phyloP scores from a whole-genome alignment of 2,113 vertebrate species.

The Rattus rattus region DNA sequence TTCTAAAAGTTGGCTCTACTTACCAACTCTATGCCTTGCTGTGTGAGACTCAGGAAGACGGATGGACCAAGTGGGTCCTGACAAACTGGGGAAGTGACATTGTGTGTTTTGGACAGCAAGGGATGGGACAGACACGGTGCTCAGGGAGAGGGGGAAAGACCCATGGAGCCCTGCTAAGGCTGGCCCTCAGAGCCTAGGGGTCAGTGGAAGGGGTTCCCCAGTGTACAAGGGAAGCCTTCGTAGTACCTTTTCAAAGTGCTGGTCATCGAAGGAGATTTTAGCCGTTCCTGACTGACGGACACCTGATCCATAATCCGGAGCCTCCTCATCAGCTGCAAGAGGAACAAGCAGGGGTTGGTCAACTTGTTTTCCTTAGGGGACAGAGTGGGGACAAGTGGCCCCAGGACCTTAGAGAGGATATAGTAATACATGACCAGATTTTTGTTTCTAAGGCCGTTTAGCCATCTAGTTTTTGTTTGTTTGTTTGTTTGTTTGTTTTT shows the following conservation, averaged over 20 bases:
- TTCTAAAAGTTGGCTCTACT: accelerated
- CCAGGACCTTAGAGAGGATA: no score
- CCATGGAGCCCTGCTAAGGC: no score
- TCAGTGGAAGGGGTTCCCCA: not conserved
- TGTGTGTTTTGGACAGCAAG: not conserved
- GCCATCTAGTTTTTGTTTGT: no score
- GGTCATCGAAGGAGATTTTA: conserved; percentile 97
- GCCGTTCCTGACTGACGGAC: conserved; percentile 96
- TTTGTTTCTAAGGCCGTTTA: no score
- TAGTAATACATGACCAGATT: not conserved
- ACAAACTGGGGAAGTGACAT: not conserved
- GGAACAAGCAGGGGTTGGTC: conserved; percentile 66
- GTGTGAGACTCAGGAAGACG: not conserved
- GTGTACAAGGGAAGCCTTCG: accelerated
- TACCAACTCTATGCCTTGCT: not conserved
- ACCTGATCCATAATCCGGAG: conserved; percentile 96
- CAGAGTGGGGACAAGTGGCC: not conserved
- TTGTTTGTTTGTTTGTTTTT: no score
- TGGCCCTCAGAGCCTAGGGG: not conserved
- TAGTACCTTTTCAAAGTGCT: conserved; percentile 97
- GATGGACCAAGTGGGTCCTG: no score
- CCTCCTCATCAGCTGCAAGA: conserved; percentile 96
- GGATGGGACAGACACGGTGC: not conserved
- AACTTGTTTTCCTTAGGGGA: accelerated
- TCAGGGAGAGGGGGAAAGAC: not conserved